phyloP scores from a whole-genome alignment of 1,140 invertebrate genomes.

The Drosophila cardini region DNA sequence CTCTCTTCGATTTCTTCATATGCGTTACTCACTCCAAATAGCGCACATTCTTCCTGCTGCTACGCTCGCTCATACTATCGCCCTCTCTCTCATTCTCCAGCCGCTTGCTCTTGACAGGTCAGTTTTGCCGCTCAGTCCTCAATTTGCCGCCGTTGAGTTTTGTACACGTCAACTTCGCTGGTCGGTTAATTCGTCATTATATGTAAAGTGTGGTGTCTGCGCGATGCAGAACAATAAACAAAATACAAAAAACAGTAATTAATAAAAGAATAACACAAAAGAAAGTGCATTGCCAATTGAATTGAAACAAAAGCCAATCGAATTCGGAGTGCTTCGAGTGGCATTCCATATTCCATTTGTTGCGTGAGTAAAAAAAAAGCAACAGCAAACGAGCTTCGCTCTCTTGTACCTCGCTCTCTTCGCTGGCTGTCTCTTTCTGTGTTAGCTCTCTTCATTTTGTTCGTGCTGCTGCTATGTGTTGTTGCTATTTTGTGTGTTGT shows the following conservation, averaged over 20 bases:
- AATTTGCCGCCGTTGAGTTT: constrained; percentile 51
- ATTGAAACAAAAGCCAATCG: constrained; percentile 33
- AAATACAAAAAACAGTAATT: constrained; percentile 23
- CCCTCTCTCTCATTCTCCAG: constrained; percentile 40
- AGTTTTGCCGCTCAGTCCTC: constrained; percentile 38
- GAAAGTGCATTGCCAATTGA: constrained; percentile 42
- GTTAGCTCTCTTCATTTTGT: constrained; percentile 38
- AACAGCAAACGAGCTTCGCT: constrained; percentile 20
- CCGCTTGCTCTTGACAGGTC: constrained; percentile 35
- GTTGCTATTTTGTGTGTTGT: constrained; percentile 41
- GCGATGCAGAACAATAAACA: constrained; percentile 30
- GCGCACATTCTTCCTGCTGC: constrained; percentile 40
- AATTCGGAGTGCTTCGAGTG: constrained; percentile 49
- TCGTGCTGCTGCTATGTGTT: constrained; percentile 33
- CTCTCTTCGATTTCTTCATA: constrained; percentile 11
- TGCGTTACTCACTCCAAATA: constrained; percentile 30
- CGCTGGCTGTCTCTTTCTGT: constrained; percentile 19
- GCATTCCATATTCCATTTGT: constrained; percentile 53
- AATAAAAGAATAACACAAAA: constrained; percentile 27
- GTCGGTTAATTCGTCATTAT: constrained; percentile 42
- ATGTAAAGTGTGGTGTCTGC: constrained; percentile 13
- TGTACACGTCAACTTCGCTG: constrained; percentile 60
- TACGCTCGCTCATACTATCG: constrained; percentile 39
- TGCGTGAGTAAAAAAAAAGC: constrained; percentile 67
- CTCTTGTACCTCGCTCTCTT: constrained; percentile 18